These are phyloP conservation scores for Brienomyrus longianalis DNA, from an alignment of 2,113 vertebrate species.

Conservation along the genomic window DNA sequence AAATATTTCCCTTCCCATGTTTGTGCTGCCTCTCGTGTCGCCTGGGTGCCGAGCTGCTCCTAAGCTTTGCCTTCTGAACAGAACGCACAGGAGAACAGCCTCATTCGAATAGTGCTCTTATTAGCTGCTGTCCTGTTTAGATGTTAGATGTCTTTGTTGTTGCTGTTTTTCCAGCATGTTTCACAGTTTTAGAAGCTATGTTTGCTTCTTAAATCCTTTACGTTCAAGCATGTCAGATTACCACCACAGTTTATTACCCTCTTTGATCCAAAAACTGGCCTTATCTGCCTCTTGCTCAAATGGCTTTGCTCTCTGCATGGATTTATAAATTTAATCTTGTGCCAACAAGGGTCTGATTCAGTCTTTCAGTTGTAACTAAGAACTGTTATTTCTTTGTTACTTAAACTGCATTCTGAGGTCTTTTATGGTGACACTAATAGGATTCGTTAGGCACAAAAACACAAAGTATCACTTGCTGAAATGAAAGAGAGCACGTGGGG, in stretches of 20 bases:
- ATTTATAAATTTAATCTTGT: constrained; percentile 11
- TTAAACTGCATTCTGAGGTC: not conserved
- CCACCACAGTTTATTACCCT: not conserved
- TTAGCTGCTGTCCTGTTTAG: not conserved
- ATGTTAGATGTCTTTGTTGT: not conserved
- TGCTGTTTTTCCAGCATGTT: not conserved
- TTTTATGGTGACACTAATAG: constrained; percentile 7
- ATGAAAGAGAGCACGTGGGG: not conserved
- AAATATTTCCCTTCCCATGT: not conserved
- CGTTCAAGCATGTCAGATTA: not conserved
- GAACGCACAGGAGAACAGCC: not conserved
- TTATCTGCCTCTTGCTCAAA: not conserved
- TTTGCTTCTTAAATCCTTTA: not conserved
- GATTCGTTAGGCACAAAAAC: not conserved
- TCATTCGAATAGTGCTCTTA: not conserved
- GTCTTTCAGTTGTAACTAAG: not conserved
- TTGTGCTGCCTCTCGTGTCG: not conserved
- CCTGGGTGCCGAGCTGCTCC: not conserved
- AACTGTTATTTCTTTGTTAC: constrained; percentile 16
- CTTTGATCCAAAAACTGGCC: not conserved
- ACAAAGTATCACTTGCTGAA: constrained; percentile 2
- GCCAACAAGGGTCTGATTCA: constrained; percentile 3
- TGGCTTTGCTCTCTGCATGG: not conserved
- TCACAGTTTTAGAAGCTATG: not conserved
- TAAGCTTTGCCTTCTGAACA: not conserved